phyloP scores from a whole-genome alignment of 53 echinoderm and acorn worm species.

The Henricia sp. region DNA sequence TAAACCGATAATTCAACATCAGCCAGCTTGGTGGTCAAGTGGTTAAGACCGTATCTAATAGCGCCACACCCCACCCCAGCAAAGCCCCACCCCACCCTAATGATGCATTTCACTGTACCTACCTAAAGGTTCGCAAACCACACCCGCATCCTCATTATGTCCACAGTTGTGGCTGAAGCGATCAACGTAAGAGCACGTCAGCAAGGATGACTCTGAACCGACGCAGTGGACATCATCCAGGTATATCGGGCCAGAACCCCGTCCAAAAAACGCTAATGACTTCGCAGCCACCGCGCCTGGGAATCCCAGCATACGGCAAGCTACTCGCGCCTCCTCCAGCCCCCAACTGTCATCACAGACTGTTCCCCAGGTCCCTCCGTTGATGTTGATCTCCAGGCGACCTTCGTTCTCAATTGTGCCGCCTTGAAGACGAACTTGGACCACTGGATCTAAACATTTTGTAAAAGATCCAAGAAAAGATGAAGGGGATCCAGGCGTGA shows the following conservation, averaged over 20 bases:
- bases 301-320: slow-evolving; percentile 74
- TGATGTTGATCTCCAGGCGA: slow-evolving; percentile 64
- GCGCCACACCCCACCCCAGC: too few species aligned
- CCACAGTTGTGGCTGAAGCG: slow-evolving; percentile 56
- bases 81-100: too few species aligned
- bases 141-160: slow-evolving; percentile 78
- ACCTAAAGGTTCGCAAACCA: slow-evolving; percentile 65
- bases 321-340: slow-evolving; percentile 65
- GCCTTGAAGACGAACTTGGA: slow-evolving; percentile 53
- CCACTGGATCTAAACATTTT: slow-evolving; percentile 34
- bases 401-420: slow-evolving; percentile 49
- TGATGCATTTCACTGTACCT: too few species aligned
- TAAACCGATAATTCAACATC: too few species aligned
- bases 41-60: too few species aligned
- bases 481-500: too few species aligned
- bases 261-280: slow-evolving; percentile 60
- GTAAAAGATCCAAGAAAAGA: too few species aligned
- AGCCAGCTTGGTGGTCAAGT: too few species aligned
- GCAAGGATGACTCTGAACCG: slow-evolving; percentile 54
- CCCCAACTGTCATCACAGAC: slow-evolving; percentile 73
- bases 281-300: slow-evolving; percentile 32
- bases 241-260: slow-evolving; percentile 70
- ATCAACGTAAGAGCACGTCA: slow-evolving; percentile 57
- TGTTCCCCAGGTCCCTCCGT: slow-evolving; percentile 74
- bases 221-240: slow-evolving; percentile 72